Evolutionary conservation across 2,113 vertebrate species (phyloP).

Genomic region (Herpailurus yagouaroundi): DNA sequence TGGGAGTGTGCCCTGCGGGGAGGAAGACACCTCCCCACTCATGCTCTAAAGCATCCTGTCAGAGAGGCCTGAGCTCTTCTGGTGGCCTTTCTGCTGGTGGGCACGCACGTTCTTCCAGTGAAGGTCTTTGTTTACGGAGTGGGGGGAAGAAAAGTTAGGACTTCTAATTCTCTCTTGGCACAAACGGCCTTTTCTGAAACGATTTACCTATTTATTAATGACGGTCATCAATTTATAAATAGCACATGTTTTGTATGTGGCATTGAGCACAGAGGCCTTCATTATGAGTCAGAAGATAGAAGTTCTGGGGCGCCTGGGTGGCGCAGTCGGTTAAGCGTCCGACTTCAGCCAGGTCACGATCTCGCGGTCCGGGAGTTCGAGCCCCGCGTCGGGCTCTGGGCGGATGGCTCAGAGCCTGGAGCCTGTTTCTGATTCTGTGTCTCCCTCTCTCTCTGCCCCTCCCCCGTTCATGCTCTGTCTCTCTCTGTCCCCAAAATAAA

Average conservation of each 20-base stretch:
- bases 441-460: too few species aligned
- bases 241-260: not conserved
- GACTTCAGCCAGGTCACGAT: too few species aligned
- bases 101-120: not conserved
- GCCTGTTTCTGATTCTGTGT: too few species aligned
- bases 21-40: not conserved
- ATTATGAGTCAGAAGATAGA: not conserved
- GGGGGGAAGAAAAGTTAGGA: not conserved
- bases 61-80: not conserved
- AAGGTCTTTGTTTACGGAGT: not conserved
- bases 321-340: too few species aligned
- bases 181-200: not conserved
- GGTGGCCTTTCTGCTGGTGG: not conserved
- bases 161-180: not conserved
- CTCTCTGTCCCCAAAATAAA: too few species aligned
- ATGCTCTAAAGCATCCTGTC: not conserved
- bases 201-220: not conserved
- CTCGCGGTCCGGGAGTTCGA: too few species aligned
- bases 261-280: not conserved
- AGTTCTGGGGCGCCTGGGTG: too few species aligned
- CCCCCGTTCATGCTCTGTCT: too few species aligned
- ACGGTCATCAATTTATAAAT: not conserved
- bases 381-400: too few species aligned
- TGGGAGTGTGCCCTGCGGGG: not conserved
- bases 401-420: too few species aligned